A percentile compares a stretch with the other conserved stretches of the same genome.
These are phyloP conservation scores for Drosophila sechellia DNA, from an alignment of 1,140 invertebrate genomes.

Conservation along the genomic window DNA sequence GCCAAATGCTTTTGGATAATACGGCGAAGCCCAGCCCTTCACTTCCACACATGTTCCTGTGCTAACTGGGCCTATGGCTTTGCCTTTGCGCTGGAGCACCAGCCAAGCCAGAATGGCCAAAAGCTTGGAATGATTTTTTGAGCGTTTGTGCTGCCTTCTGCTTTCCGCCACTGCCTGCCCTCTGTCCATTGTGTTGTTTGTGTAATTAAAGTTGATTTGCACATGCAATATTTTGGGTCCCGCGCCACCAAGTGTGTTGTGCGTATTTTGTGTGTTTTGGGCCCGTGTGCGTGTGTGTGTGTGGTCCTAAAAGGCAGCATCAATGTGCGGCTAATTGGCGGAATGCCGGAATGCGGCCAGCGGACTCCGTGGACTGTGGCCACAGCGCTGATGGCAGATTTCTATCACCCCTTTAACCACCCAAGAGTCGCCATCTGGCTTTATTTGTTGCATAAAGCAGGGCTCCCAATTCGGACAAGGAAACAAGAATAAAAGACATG, in stretches of 20 bases:
- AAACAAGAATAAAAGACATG: slow-evolving; percentile 2
- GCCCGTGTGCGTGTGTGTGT: background rate
- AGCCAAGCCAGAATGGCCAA: background rate
- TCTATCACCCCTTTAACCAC: slow-evolving; percentile 21
- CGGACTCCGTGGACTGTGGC: slow-evolving; percentile 23
- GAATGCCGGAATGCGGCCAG: slow-evolving; percentile 15
- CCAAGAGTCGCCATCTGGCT: slow-evolving; percentile 4
- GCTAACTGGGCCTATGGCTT: slow-evolving; percentile 19
- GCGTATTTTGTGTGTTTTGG: slow-evolving; percentile 12
- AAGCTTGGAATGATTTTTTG: slow-evolving; percentile 42
- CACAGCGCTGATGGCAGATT: slow-evolving; percentile 42
- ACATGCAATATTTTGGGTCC: slow-evolving; percentile 60
- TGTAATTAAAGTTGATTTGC: slow-evolving; percentile 66
- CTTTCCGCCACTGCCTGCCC: background rate
- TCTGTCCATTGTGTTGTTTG: slow-evolving; percentile 41
- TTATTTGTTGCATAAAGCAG: slow-evolving; percentile 63
- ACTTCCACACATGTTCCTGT: slow-evolving; percentile 11
- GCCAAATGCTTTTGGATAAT: slow-evolving; percentile 46
- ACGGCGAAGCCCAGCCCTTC: slow-evolving; percentile 19
- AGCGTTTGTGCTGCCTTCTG: slow-evolving; percentile 5
- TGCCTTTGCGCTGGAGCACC: slow-evolving; percentile 15
- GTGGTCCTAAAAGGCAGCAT: slow-evolving; percentile 47
- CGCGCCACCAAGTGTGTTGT: slow-evolving; percentile 3
- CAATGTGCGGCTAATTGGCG: slow-evolving; percentile 58
- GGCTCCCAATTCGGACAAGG: slow-evolving; percentile 17